Evolutionary conservation across 92 coral and sea anemone genomes (phyloP).

Genomic region (Ricordea florida): DNA sequence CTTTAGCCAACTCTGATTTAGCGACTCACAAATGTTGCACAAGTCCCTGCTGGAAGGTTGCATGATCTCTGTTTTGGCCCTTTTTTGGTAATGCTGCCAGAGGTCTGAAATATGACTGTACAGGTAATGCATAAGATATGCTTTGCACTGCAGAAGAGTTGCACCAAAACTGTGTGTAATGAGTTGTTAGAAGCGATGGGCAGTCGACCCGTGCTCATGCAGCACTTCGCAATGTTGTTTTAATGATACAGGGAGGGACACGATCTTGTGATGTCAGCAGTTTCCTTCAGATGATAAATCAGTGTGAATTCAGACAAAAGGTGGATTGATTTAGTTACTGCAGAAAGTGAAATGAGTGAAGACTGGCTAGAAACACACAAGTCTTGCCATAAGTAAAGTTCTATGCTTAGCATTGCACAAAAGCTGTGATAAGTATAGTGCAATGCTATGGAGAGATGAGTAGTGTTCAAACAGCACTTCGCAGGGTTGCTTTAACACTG

Average conservation of each 20-base stretch:
- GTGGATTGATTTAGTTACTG: too few species aligned
- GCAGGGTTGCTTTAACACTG: too few species aligned
- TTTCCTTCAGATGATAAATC: too few species aligned
- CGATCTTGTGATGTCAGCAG: too few species aligned
- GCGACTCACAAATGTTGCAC: constrained; percentile 5
- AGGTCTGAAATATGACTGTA: constrained; percentile 11
- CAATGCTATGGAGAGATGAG: too few species aligned
- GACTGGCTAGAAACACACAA: too few species aligned
- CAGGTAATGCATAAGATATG: background rate
- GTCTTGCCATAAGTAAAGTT: too few species aligned
- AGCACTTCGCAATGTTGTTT: background rate
- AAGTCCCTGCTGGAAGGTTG: constrained; percentile 17
- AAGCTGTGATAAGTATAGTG: too few species aligned
- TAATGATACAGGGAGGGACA: background rate
- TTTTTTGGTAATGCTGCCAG: background rate
- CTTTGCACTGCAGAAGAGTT: background rate
- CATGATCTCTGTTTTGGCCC: constrained; percentile 12
- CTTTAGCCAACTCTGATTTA: constrained; percentile 16
- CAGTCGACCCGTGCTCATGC: background rate
- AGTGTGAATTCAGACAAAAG: too few species aligned
- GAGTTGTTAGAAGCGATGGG: background rate
- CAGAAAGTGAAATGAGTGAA: too few species aligned
- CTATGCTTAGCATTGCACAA: too few species aligned
- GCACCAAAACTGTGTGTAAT: background rate
- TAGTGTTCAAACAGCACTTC: too few species aligned